Percentiles rank a stretch among this genome's conserved stretches.
Evolutionary conservation across 2,888 invertebrate species (phyloP).

Genomic region (Barypeithes pellucidus): DNA sequence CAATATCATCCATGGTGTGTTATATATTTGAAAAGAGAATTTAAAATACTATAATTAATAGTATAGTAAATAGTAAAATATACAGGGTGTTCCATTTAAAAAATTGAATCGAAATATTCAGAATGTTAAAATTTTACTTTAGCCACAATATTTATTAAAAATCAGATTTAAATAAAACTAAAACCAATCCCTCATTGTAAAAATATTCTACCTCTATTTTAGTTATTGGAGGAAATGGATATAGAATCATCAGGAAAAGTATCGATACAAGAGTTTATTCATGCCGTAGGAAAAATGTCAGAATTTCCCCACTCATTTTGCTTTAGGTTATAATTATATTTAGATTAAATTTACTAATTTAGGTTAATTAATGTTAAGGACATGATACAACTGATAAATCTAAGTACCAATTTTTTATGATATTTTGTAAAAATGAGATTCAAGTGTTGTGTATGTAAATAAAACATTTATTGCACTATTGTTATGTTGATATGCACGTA

Average conservation of each 20-base stretch:
- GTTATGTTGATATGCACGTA: background rate
- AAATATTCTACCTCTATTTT: constrained; percentile 58
- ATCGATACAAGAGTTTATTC: constrained; percentile 75
- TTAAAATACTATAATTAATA: too few relatives aligned
- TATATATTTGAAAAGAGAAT: too few relatives aligned
- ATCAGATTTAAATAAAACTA: too few relatives aligned
- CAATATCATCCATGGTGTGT: too few relatives aligned
- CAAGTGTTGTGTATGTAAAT: constrained; percentile 8
- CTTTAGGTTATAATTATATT: constrained; percentile 71
- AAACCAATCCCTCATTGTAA: too few relatives aligned
- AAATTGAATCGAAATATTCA: too few relatives aligned
- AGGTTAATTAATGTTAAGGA: constrained; percentile 10
- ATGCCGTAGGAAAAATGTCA: constrained; percentile 76
- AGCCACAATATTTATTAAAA: too few relatives aligned
- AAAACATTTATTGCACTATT: constrained; percentile 18
- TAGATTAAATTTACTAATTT: background rate
- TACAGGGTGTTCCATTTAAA: too few relatives aligned
- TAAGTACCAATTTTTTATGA: constrained; percentile 22
- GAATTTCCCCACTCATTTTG: constrained; percentile 77
- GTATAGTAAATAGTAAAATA: too few relatives aligned
- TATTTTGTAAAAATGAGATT: constrained; percentile 26
- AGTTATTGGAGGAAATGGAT: constrained; percentile 78
- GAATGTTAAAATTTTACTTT: too few relatives aligned
- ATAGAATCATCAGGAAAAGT: constrained; percentile 75
- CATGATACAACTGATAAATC: constrained; percentile 1